Base-by-base conservation (phyloP, 2,888 invertebrate genomes). In the Yponomeuta malinellus region DNA sequence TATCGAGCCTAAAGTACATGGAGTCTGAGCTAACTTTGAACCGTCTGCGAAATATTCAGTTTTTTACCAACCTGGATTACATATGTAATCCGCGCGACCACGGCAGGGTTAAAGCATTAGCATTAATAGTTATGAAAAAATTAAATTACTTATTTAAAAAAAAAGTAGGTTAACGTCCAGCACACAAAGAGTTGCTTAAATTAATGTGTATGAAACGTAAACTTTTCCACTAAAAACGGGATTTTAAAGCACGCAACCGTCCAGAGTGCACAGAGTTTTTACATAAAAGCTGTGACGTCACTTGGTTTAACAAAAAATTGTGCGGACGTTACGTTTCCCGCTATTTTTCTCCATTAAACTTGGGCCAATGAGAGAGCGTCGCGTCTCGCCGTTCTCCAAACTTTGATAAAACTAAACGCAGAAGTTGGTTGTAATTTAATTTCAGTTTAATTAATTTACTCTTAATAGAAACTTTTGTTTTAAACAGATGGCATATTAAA, bases 301-400 rank as follows among this genome's bases (percentile, higher is more conserved):
- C 52, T 59, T 59, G 52, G 33, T n/a, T 67, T 43, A 67, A 67
- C n/a, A 67, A 43, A 67, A 43, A 37, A 67, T 67, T 43, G 67
- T 67, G n/a, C 33, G 67, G 37, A 33, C 12, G 33, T 67, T 43
- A 43, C 67, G 48, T 33, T 67, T 67, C 15, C 37, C 43, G 67
- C 67, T 37, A 67, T 67, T 67, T 67, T 67, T 67, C 67, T 67
- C 67, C n/a, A 67, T 67, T 67, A 31, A 31, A 37, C 67, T 67
- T 67, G 52, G 52, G 52, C 52, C 15, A 59, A 59, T 59, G 52
- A 59, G 52, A 12, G 52, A 59, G 52, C 52, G 52, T 59, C 52
- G 23, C 23, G 23, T 23, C 23, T 23, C 23, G 52, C 52, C 52
- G 15, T 59, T 59, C 52, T 59, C 12, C 12, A 59, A 59, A 59